phyloP scores from a whole-genome alignment of 2,888 invertebrate genomes.

The Metopia argyrocephala region DNA sequence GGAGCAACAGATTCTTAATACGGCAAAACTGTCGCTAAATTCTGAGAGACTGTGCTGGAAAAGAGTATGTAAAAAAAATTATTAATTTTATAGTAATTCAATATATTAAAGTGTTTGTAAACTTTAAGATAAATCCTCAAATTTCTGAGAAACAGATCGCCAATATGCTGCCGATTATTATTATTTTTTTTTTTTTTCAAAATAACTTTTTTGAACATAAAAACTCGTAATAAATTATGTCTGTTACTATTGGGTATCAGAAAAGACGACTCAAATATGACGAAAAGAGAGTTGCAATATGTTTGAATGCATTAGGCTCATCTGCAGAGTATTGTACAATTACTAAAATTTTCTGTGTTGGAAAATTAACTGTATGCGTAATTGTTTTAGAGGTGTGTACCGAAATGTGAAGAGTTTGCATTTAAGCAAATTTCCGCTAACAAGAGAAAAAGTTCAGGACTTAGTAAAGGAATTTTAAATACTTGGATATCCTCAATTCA shows the following conservation, averaged over 20 bases:
- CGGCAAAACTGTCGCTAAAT: background rate
- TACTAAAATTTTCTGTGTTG: background rate
- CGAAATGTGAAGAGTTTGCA: slow-evolving; percentile 7
- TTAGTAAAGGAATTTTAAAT: background rate
- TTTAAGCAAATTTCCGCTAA: slow-evolving; percentile 3
- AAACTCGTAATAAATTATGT: background rate
- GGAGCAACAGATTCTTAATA: background rate
- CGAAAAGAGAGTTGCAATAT: background rate
- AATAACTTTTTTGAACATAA: background rate
- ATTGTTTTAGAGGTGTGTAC: background rate
- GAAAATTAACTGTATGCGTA: background rate
- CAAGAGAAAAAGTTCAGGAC: background rate
- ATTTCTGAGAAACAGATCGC: background rate
- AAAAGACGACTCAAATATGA: background rate
- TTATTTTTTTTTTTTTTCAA: too few species aligned
- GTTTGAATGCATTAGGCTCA: background rate
- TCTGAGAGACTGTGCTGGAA: background rate
- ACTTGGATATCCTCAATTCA: background rate
- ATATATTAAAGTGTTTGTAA: background rate
- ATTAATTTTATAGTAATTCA: background rate
- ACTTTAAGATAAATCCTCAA: background rate
- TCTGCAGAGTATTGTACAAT: background rate
- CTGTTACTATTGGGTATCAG: background rate
- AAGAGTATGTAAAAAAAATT: background rate
- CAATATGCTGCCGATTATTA: background rate